Conservation (phyloP, 2,888 invertebrate species). For the Drosophila nr. fundita region DNA sequence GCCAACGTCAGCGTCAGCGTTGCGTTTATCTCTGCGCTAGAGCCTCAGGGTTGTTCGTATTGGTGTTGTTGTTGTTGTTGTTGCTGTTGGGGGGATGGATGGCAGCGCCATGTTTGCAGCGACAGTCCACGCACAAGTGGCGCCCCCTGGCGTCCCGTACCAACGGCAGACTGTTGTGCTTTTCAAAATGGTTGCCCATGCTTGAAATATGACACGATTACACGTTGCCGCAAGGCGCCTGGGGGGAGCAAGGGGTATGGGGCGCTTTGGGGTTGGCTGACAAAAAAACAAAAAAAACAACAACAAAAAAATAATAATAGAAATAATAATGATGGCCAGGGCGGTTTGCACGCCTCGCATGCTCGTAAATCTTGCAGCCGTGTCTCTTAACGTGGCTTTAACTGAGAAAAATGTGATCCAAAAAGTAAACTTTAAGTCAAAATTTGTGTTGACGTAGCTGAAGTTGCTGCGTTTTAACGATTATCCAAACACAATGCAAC, state of each 20-base stretch:
- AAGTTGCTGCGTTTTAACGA: constrained; percentile 27
- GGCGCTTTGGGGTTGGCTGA: constrained; percentile 21
- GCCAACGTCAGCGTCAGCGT: constrained; percentile 35
- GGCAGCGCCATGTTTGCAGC: constrained; percentile 61
- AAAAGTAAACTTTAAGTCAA: constrained; percentile 45
- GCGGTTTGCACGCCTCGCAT: constrained; percentile 34
- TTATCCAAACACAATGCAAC: constrained; percentile 33
- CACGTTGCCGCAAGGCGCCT: constrained; percentile 38
- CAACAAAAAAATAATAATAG: background rate
- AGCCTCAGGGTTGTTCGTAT: constrained; percentile 61
- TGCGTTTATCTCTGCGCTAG: constrained; percentile 71
- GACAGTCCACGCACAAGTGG: constrained; percentile 66
- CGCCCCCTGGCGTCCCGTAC: constrained; percentile 58
- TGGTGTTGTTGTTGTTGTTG: constrained; percentile 17
- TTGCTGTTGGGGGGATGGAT: constrained; percentile 1
- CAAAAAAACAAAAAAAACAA: background rate
- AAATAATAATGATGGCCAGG: constrained; percentile 16
- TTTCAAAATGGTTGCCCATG: constrained; percentile 75
- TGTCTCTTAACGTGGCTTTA: constrained; percentile 38
- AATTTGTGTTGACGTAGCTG: constrained; percentile 10
- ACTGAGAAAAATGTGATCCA: constrained; percentile 31
- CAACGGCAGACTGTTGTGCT: constrained; percentile 24
- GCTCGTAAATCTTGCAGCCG: constrained; percentile 44
- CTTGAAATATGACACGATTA: constrained; percentile 83
- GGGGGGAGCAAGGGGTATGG: background rate